Conservation (phyloP, 2,113 vertebrate genomes). For the Myrmecophaga tridactyla region DNA sequence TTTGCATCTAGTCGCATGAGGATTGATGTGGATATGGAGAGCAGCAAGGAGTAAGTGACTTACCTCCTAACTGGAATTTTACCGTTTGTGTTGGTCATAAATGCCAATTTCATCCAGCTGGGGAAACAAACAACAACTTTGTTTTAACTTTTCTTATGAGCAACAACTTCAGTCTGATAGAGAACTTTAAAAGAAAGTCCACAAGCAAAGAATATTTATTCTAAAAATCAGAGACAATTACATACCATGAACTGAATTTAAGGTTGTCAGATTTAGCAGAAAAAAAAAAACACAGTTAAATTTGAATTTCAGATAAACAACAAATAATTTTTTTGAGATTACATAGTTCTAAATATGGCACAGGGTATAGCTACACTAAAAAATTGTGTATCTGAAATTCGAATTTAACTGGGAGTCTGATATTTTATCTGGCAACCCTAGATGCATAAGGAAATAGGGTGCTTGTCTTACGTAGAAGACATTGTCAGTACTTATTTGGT, state of each 20-base stretch:
- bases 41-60: slow-evolving; percentile 58
- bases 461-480: not conserved
- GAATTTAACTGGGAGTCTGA: not conserved
- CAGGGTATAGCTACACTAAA: not conserved
- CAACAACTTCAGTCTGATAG: not conserved
- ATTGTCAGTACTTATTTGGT: not conserved
- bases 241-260: not conserved
- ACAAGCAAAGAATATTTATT: slow-evolving; percentile 11
- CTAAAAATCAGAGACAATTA: not conserved
- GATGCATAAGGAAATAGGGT: not conserved
- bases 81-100: slow-evolving; percentile 95
- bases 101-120: slow-evolving; percentile 99
- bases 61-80: slow-evolving; percentile 99
- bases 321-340: not conserved
- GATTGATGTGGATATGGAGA: not conserved
- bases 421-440: not conserved
- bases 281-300: not conserved
- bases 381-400: not conserved
- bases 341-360: not conserved
- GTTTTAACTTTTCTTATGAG: slow-evolving; percentile 23
- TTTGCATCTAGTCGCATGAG: not conserved
- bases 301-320: not conserved
- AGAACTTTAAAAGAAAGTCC: not conserved
- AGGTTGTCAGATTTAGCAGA: not conserved
- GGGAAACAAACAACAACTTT: slow-evolving; percentile 60